phyloP scores from a whole-genome alignment of 2,113 vertebrate genomes.

The Oreocharis arfaki region DNA sequence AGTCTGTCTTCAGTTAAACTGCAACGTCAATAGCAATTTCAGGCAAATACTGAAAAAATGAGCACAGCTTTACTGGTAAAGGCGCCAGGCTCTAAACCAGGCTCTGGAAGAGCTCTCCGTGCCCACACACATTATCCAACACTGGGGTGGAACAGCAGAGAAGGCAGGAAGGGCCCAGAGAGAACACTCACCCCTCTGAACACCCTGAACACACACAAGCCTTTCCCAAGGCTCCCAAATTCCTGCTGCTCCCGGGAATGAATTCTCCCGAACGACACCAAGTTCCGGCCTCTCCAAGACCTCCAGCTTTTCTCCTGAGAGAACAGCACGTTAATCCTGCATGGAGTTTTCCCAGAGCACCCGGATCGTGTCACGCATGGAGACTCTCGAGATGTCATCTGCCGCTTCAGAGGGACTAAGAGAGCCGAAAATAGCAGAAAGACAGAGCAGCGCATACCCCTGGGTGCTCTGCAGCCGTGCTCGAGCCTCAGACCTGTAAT shows the following conservation, averaged over 20 bases:
- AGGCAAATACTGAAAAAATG: background rate
- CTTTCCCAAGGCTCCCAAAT: background rate
- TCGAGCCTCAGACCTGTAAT: constrained; percentile 36
- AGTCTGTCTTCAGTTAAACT: constrained; percentile 8
- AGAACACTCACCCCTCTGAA: background rate
- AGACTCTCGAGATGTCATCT: constrained; percentile 51
- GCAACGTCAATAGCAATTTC: background rate
- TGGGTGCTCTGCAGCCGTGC: constrained; percentile 44
- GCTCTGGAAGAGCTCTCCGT: background rate
- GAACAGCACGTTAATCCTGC: background rate
- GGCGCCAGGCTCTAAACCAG: background rate
- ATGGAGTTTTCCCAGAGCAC: background rate
- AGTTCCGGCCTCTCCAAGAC: background rate
- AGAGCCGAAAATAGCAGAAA: constrained; percentile 61
- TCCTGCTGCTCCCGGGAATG: background rate
- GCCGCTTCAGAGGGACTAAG: constrained; percentile 37
- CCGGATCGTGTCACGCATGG: background rate
- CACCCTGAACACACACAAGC: background rate
- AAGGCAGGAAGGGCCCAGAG: background rate
- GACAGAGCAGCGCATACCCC: background rate
- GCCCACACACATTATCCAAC: constrained; percentile 2
- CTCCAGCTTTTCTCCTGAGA: background rate
- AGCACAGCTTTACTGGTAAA: background rate
- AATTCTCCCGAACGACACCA: fast-evolving
- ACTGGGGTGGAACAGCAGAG: background rate